Conservation (phyloP, 2,113 vertebrate genomes). For the Ptychochromis oligacanthus region DNA sequence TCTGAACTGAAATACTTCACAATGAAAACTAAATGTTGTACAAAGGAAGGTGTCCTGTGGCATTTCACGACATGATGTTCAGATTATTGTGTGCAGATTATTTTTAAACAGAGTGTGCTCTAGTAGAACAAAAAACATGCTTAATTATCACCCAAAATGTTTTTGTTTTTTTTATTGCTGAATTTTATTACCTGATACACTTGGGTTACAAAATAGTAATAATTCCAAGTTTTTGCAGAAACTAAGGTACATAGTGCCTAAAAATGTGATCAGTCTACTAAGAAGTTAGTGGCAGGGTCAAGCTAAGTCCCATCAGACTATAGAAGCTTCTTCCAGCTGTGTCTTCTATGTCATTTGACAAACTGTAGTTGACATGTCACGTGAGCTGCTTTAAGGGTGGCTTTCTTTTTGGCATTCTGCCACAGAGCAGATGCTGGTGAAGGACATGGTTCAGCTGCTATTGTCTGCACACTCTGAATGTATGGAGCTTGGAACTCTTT, state of each 20-base stretch:
- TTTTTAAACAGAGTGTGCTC: background rate
- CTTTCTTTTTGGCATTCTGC: background rate
- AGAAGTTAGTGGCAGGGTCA: background rate
- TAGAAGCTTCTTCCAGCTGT: background rate
- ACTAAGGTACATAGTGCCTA: background rate
- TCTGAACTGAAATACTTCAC: background rate
- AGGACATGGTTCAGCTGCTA: background rate
- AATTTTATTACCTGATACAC: background rate
- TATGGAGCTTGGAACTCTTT: background rate
- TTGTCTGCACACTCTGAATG: background rate
- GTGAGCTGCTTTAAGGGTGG: background rate
- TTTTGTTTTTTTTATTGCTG: background rate
- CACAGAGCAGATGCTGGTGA: background rate
- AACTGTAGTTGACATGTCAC: background rate
- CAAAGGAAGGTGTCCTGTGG: background rate
- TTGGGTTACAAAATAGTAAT: background rate
- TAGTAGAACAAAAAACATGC: background rate
- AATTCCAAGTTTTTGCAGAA: background rate
- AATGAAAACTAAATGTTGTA: slow-evolving; percentile 1
- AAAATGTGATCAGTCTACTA: background rate
- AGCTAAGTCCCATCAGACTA: background rate
- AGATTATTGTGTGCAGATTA: background rate
- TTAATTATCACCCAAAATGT: background rate
- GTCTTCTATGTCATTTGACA: background rate
- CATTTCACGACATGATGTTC: background rate